Percentiles rank a stretch among this genome's conserved stretches.
Evolutionary conservation across 1,140 invertebrate species (phyloP).

Genomic region (Tetraneura akinire): DNA sequence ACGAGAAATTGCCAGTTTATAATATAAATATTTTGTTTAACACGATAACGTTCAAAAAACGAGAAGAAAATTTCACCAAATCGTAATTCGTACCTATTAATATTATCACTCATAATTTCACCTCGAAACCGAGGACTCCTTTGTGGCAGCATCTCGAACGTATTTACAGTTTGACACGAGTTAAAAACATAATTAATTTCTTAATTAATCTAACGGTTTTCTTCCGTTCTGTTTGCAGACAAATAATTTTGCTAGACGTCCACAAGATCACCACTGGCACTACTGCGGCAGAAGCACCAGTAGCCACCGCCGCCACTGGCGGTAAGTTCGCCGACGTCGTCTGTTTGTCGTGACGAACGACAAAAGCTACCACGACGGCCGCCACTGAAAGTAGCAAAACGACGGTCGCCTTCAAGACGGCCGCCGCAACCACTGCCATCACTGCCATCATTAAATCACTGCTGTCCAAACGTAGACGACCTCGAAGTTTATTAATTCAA

Average conservation of each 20-base stretch:
- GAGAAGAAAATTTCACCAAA: no score
- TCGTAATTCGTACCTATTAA: no score
- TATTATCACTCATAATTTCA: no score
- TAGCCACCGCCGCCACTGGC: constrained; percentile 43
- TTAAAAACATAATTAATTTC: no score
- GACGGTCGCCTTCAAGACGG: constrained; percentile 26
- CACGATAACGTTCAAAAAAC: no score
- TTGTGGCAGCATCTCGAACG: no score
- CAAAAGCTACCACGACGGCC: constrained; percentile 44
- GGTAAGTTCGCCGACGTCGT: constrained; percentile 42
- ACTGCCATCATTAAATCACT: no score
- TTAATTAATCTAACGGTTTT: no score
- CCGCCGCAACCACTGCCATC: not conserved
- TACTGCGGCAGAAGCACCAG: constrained; percentile 25
- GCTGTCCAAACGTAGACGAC: constrained; percentile 2
- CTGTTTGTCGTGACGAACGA: constrained; percentile 21
- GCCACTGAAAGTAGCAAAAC: constrained; percentile 16
- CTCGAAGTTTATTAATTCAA: not conserved
- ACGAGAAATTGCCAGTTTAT: no score
- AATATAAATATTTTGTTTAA: no score
- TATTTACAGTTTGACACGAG: no score
- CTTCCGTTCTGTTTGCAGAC: constrained; percentile 7
- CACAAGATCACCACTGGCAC: constrained; percentile 10
- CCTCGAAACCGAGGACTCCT: no score
- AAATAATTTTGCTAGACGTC: not conserved